Evolutionary conservation across 2,113 vertebrate genomes (phyloP).

Genomic region (Eolophus roseicapilla): DNA sequence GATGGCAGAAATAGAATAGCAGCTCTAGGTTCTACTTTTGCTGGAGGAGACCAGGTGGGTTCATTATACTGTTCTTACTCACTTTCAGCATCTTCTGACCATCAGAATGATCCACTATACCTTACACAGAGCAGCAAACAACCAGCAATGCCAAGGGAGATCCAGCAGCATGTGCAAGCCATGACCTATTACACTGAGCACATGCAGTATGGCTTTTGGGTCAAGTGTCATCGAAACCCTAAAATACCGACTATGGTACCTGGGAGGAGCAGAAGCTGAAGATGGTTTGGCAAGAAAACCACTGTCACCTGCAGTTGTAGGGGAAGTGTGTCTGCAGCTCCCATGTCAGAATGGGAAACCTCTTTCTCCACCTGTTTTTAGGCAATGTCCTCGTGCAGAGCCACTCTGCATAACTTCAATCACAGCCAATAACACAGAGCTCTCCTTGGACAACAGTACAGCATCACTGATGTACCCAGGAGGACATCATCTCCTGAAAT

Average conservation of each 20-base stretch:
- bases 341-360: background rate
- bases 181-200: background rate
- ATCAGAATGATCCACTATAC: background rate
- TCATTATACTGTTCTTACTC: rapidly evolving
- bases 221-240: background rate
- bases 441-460: background rate
- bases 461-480: background rate
- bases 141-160: background rate
- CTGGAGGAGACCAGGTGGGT: background rate
- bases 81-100: background rate
- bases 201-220: rapidly evolving
- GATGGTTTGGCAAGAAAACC: background rate
- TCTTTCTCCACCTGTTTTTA: background rate
- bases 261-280: background rate
- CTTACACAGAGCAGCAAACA: background rate
- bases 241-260: background rate
- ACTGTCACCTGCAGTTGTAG: background rate
- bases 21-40: background rate
- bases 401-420: background rate
- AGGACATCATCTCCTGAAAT: background rate
- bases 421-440: background rate
- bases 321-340: background rate
- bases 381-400: background rate
- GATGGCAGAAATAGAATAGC: background rate
- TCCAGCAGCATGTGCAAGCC: rapidly evolving